Evolutionary conservation across 2,113 vertebrate genomes (phyloP).

Genomic region (Haemorhous mexicanus): DNA sequence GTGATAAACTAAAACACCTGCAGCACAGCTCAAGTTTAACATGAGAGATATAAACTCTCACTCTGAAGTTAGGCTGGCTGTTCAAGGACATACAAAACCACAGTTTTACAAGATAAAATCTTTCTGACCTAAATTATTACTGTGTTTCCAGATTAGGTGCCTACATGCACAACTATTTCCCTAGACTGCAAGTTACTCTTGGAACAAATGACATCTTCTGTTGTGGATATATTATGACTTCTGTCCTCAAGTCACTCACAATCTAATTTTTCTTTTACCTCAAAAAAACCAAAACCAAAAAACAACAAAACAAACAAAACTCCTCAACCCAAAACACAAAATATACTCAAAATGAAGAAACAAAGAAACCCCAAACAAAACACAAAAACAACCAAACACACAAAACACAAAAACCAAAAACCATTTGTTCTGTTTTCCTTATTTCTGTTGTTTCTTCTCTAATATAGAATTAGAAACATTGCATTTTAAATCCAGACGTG

Average conservation of each 20-base stretch:
- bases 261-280: neutral
- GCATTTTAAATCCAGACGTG: neutral
- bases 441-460: neutral
- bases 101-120: conserved; percentile 46
- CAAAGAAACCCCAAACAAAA: accelerated
- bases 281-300: neutral
- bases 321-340: neutral
- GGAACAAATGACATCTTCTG: neutral
- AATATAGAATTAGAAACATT: neutral
- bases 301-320: neutral
- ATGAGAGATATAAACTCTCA: conserved; percentile 61
- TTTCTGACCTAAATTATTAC: conserved; percentile 25
- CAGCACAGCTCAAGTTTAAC: conserved; percentile 77
- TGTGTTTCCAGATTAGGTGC: neutral
- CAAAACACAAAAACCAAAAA: neutral
- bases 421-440: accelerated
- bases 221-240: neutral
- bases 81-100: conserved; percentile 27
- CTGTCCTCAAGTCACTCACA: neutral
- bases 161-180: neutral
- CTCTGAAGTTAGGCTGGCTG: conserved; percentile 40
- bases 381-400: neutral
- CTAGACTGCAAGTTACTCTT: neutral
- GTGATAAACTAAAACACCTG: conserved; percentile 90
- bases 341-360: neutral